Conservation (phyloP, 2,888 invertebrate species). For the Archaeoteleia sp. region DNA sequence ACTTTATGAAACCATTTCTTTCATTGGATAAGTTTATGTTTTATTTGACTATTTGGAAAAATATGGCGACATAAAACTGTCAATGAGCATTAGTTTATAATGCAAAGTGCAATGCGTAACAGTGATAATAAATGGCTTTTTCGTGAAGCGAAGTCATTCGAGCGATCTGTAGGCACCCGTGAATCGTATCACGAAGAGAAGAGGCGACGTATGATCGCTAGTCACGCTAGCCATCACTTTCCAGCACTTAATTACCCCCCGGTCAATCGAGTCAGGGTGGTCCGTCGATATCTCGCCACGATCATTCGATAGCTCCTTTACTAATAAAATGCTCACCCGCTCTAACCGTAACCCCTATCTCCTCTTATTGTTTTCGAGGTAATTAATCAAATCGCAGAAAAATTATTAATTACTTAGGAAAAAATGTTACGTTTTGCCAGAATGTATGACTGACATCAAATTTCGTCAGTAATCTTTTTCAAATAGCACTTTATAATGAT, state of each 20-base stretch:
- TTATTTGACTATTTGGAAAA: too few species aligned
- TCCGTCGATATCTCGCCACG: slow-evolving; percentile 53
- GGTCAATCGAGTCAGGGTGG: slow-evolving; percentile 66
- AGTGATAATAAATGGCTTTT: slow-evolving; percentile 13
- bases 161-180: slow-evolving; percentile 60
- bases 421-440: too few species aligned
- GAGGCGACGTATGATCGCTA: slow-evolving; percentile 65
- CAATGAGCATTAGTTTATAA: too few species aligned
- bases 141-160: slow-evolving; percentile 24
- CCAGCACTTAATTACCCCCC: slow-evolving; percentile 67
- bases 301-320: slow-evolving; percentile 28
- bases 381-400: too few species aligned
- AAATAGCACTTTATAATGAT: too few species aligned
- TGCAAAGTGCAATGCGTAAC: not conserved
- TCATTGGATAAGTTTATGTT: too few species aligned
- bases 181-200: slow-evolving; percentile 60
- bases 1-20: too few species aligned
- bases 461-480: too few species aligned
- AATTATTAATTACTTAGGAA: too few species aligned
- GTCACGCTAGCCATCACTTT: slow-evolving; percentile 67
- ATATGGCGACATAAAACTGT: too few species aligned
- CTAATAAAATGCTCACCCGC: slow-evolving; percentile 41
- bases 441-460: too few species aligned
- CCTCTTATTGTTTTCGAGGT: not conserved
- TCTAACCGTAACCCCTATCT: slow-evolving; percentile 12